These are phyloP conservation scores for Petromus typicus DNA, from an alignment of 2,113 vertebrate genomes.

Conservation along the genomic window DNA sequence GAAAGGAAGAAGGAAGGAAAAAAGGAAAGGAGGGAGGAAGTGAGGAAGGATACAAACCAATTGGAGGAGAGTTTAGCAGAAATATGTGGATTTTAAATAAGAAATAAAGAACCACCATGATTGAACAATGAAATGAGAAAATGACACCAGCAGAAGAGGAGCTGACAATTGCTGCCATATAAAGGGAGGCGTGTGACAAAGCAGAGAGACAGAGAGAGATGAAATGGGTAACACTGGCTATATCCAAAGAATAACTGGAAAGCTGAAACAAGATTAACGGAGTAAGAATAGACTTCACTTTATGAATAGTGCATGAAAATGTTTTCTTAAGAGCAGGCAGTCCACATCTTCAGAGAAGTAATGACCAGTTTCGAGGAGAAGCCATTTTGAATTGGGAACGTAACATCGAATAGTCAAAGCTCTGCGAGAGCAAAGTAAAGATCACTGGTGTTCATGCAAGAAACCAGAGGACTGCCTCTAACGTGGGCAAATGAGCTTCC, in stretches of 20 bases:
- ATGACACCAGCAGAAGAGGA: neutral
- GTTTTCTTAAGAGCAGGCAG: slow-evolving; percentile 22
- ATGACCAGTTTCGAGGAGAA: neutral
- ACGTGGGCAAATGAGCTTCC: too few species aligned
- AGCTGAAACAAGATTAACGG: neutral
- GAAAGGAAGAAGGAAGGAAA: neutral
- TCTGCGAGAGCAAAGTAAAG: slow-evolving; percentile 36
- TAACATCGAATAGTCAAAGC: neutral
- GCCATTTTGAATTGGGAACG: neutral
- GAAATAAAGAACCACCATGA: neutral
- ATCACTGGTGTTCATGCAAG: neutral
- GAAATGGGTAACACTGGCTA: neutral
- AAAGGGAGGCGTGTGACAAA: too few species aligned
- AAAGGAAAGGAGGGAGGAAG: neutral
- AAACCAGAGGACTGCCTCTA: neutral
- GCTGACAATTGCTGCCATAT: neutral
- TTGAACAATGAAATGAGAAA: neutral
- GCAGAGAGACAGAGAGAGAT: neutral
- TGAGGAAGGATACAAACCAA: neutral
- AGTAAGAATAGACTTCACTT: neutral
- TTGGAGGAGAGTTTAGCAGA: neutral
- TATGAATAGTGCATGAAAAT: neutral
- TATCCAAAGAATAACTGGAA: neutral
- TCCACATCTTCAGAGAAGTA: too few species aligned
- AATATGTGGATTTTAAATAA: slow-evolving; percentile 1